phyloP scores from a whole-genome alignment of 2,888 invertebrate genomes.

The Leucania comma region DNA sequence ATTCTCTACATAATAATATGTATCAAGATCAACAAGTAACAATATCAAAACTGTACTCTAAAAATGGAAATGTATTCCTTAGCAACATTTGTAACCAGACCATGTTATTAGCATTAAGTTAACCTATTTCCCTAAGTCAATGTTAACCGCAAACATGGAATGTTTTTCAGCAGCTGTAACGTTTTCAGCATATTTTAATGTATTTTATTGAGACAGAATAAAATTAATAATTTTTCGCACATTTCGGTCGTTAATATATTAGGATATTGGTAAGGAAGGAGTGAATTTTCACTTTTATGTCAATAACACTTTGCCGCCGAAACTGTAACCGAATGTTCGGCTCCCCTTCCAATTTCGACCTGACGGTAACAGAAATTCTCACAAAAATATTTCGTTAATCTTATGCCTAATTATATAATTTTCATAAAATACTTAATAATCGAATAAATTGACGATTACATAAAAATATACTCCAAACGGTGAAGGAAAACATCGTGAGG shows the following conservation, averaged over 20 bases:
- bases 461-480: too few relatives aligned
- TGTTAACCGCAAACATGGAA: slow-evolving; percentile 35
- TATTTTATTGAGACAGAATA: slow-evolving; percentile 9
- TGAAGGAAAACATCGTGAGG: too few relatives aligned
- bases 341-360: too few relatives aligned
- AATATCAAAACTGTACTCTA: neutral
- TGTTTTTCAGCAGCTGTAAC: slow-evolving; percentile 12
- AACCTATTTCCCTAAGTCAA: slow-evolving; percentile 48
- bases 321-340: too few relatives aligned
- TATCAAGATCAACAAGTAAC: neutral
- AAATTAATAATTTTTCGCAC: slow-evolving; percentile 12
- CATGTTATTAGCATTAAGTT: slow-evolving; percentile 32
- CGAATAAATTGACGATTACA: too few relatives aligned
- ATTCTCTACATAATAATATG: too few relatives aligned
- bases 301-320: too few relatives aligned
- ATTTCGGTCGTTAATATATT: neutral
- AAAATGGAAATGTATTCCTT: slow-evolving; percentile 14
- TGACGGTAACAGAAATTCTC: too few relatives aligned
- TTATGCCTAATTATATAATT: too few relatives aligned
- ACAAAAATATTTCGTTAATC: too few relatives aligned
- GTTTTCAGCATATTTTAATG: slow-evolving; percentile 6
- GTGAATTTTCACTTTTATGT: neutral
- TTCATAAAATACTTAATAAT: too few relatives aligned
- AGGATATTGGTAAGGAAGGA: neutral
- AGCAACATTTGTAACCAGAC: slow-evolving; percentile 18